Evolutionary conservation across 2,797 vertebrate species (phyloP), one percentile per base, ranked within the genome.

Genomic region (Poliocrania exsul): DNA sequence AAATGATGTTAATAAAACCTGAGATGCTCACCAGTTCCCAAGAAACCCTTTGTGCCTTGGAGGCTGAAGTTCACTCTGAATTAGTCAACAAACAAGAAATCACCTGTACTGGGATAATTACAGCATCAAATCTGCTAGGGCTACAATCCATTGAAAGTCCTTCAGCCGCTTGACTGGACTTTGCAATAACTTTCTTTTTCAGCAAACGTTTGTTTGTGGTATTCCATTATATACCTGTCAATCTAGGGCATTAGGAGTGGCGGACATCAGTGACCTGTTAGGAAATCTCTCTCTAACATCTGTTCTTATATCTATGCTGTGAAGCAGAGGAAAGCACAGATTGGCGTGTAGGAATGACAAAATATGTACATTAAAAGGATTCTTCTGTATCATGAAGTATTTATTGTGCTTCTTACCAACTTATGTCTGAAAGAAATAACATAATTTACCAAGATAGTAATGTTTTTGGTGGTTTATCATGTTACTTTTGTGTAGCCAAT

Each of bases 181-280:
- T 95, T 58, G 50, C 72, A 71, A 89, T 83, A 72, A 37, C 35
- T 69, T 78, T 91, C 38, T 81, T 78, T 74, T 80, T 56, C 20
- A 21, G 17, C 37, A 73, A 58, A 35, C 62, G 18, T 84, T 95
- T 94, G 29, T 89, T 94, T 88, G 65, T 54, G 49, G 37, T 91
- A 75, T 87, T 93, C 51, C 50, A 88, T 96, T 95, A 87, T 66
- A 33, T 91, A 69, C 35, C 31, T 92, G 91, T 91, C 91, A 92
- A 49, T 90, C 75, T 53, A 49, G 81, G 58, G 44, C 69, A 75
- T 66, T 66, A 62, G 28, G 70, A 71, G 37, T 60, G 24, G 50
- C 79, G 54, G 66, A 66, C 26, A 17, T 51, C 44, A 81, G 73
- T 87, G 69, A 94, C 65, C 69, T 91, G 54, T 62, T 88, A 81